Evolutionary conservation across 2,113 vertebrate species (phyloP).

Genomic region (Ochotona curzoniae): DNA sequence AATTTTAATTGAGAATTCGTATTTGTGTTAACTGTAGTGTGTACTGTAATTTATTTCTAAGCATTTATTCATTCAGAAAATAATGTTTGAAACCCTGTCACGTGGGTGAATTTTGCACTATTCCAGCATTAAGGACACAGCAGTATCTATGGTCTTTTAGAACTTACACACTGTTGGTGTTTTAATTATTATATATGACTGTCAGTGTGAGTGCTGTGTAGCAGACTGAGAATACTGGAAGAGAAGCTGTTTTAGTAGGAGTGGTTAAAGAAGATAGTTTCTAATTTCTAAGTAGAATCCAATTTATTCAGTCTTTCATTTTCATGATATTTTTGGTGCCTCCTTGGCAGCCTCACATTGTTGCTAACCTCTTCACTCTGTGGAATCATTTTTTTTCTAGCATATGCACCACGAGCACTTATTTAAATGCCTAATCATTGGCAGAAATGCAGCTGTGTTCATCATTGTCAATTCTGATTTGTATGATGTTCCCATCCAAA

Average conservation of each 20-base stretch:
- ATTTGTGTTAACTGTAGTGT: neutral
- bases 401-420: conserved; percentile 28
- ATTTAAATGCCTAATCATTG: conserved; percentile 73
- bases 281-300: neutral
- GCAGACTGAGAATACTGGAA: neutral
- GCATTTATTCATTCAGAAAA: neutral
- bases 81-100: neutral
- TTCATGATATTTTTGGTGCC: conserved; percentile 29
- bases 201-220: neutral
- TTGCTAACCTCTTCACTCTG: conserved; percentile 61
- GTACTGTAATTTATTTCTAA: neutral
- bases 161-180: neutral
- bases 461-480: conserved; percentile 79
- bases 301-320: neutral
- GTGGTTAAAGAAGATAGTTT: neutral
- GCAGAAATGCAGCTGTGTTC: conserved; percentile 79
- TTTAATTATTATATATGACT: neutral
- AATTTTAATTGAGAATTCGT: conserved; percentile 20
- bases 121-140: neutral
- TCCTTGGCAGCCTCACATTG: conserved; percentile 24
- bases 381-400: conserved; percentile 53
- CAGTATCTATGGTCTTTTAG: neutral
- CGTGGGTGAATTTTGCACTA: neutral
- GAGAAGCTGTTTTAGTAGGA: neutral
- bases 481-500: conserved; percentile 78